Percentiles rank a stretch among this genome's conserved stretches.
phyloP scores from a whole-genome alignment of 1,140 invertebrate species.

The Coelopa frigida region DNA sequence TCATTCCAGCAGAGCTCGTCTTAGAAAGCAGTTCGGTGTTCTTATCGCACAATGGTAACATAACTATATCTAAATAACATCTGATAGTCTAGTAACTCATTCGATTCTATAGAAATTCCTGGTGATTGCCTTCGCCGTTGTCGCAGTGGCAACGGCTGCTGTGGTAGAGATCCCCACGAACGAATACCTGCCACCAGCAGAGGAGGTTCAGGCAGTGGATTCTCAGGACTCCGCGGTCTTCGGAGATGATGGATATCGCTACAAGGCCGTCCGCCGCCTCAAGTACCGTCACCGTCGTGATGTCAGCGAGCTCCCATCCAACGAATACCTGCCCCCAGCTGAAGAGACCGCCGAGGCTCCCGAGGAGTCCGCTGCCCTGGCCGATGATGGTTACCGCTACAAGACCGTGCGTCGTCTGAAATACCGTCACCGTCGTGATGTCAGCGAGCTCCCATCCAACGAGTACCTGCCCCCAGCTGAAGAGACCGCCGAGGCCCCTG shows the following conservation, averaged over 20 bases:
- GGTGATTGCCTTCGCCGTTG: slow-evolving; percentile 21
- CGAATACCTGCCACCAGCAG: slow-evolving; percentile 26
- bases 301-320: slow-evolving; percentile 22
- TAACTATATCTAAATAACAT: no score
- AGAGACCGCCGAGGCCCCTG: slow-evolving; percentile 12
- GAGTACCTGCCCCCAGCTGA: slow-evolving; percentile 27
- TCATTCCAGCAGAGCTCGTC: no score
- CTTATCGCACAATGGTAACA: no score
- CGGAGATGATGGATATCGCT: slow-evolving; percentile 22
- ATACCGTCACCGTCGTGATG: slow-evolving; percentile 37
- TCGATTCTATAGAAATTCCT: slow-evolving; percentile 10
- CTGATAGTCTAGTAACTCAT: no score
- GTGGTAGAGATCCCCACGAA: slow-evolving; percentile 18
- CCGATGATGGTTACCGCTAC: slow-evolving; percentile 39
- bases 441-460: slow-evolving; percentile 22
- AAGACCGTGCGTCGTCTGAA: slow-evolving; percentile 38
- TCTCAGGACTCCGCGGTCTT: slow-evolving; percentile 19
- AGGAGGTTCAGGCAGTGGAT: slow-evolving; percentile 11
- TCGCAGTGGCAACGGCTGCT: slow-evolving; percentile 15
- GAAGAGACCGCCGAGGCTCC: slow-evolving; percentile 12
- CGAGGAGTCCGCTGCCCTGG: slow-evolving; percentile 21
- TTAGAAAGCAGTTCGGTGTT: no score
- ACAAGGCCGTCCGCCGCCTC: slow-evolving; percentile 23
- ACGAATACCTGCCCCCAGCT: slow-evolving; percentile 30
- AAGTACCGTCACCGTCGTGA: slow-evolving; percentile 26